Conservation (phyloP, 2,113 vertebrate species). For the Callaeas wilsoni region DNA sequence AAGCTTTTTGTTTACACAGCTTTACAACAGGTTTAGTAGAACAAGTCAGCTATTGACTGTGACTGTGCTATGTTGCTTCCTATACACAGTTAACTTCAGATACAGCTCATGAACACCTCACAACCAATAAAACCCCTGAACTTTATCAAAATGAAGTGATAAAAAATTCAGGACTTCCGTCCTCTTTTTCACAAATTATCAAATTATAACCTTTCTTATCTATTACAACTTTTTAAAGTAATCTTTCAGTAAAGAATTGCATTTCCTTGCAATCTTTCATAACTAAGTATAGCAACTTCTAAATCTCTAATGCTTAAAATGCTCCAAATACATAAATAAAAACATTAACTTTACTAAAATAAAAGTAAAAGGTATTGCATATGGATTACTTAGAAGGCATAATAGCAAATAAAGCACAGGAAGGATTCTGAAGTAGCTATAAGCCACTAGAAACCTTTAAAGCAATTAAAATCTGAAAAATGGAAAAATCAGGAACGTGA, state of each 20-base stretch:
- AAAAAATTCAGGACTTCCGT: neutral
- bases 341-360: neutral
- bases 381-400: neutral
- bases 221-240: neutral
- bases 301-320: neutral
- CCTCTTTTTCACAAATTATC: neutral
- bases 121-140: neutral
- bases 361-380: neutral
- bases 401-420: neutral
- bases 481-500: neutral
- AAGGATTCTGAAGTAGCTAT: neutral
- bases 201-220: neutral
- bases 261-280: neutral
- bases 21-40: neutral
- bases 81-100: neutral
- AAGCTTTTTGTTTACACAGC: neutral
- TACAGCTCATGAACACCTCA: neutral
- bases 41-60: neutral
- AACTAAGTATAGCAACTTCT: neutral
- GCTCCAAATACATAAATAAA: neutral
- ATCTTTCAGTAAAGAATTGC: neutral
- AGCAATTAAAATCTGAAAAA: neutral
- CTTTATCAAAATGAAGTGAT: neutral
- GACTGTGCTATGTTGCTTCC: neutral
- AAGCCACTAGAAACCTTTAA: neutral